Evolutionary conservation across 2,888 invertebrate species (phyloP).

Genomic region (Junonia oenone): DNA sequence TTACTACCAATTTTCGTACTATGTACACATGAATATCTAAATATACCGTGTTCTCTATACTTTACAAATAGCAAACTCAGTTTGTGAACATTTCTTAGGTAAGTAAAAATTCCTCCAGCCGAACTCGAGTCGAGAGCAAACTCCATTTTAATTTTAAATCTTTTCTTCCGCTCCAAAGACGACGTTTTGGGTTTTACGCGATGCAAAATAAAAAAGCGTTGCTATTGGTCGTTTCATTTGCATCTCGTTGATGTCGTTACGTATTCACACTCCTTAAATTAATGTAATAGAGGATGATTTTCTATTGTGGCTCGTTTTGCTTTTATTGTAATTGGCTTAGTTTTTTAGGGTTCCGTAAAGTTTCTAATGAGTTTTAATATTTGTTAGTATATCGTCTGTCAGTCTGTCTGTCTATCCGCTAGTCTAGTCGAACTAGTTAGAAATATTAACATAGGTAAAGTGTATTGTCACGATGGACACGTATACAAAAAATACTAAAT

Average conservation of each 20-base stretch:
- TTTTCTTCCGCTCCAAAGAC: constrained; percentile 20
- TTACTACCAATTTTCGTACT: neutral
- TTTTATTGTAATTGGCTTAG: too few relatives aligned
- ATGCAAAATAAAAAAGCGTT: constrained; percentile 14
- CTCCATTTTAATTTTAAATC: constrained; percentile 32
- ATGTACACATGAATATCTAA: neutral
- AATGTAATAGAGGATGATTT: neutral
- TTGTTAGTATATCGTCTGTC: too few relatives aligned
- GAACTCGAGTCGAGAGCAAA: constrained; percentile 24
- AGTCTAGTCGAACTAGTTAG: too few relatives aligned
- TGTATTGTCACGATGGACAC: too few relatives aligned
- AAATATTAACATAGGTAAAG: too few relatives aligned
- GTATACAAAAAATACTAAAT: too few relatives aligned
- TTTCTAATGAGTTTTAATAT: too few relatives aligned
- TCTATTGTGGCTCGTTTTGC: neutral
- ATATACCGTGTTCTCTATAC: constrained; percentile 11
- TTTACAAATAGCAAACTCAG: constrained; percentile 20
- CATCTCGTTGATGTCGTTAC: neutral
- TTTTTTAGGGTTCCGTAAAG: too few relatives aligned
- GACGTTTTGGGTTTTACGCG: constrained; percentile 18
- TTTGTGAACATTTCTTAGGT: constrained; percentile 19
- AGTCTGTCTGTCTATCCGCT: too few relatives aligned
- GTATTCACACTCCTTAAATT: neutral
- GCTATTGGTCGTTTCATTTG: constrained; percentile 8
- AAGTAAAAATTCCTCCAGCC: constrained; percentile 24